phyloP scores from a whole-genome alignment of 2,797 vertebrate species.

The Poeciliopsis turneri region DNA sequence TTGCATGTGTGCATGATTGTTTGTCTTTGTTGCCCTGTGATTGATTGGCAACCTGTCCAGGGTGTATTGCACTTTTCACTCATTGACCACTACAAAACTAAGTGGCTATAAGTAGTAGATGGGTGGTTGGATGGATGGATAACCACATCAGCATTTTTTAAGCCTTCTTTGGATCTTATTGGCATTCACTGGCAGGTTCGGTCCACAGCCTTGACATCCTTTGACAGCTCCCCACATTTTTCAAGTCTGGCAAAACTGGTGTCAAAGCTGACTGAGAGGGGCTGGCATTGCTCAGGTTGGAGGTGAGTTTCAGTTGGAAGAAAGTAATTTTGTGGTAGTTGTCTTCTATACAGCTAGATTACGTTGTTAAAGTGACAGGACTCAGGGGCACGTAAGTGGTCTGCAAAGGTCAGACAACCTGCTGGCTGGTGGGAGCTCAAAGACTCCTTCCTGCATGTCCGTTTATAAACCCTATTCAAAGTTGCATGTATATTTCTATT shows the following conservation, averaged over 20 bases:
- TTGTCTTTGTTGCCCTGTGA: not conserved
- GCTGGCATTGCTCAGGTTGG: not conserved
- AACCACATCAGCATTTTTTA: not conserved
- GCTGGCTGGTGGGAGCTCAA: not conserved
- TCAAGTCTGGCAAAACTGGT: not conserved
- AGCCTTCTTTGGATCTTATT: not conserved
- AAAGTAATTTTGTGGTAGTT: not conserved
- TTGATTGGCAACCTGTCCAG: not conserved
- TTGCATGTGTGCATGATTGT: not conserved
- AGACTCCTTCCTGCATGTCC: not conserved
- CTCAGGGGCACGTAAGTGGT: not conserved
- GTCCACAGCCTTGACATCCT: not conserved
- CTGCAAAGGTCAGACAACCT: not conserved
- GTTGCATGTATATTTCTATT: not conserved
- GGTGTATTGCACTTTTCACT: not conserved
- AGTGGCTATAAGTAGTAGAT: not conserved
- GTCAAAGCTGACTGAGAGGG: not conserved
- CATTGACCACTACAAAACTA: not conserved
- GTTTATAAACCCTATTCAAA: not conserved
- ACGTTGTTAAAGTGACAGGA: not conserved
- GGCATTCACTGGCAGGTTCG: not conserved
- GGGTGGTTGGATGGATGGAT: not conserved
- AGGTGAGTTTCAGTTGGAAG: not conserved
- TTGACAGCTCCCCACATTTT: not conserved
- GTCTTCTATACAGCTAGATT: not conserved